Base-by-base conservation (phyloP, 2,113 vertebrate species). In the Scartelaos histophorus region DNA sequence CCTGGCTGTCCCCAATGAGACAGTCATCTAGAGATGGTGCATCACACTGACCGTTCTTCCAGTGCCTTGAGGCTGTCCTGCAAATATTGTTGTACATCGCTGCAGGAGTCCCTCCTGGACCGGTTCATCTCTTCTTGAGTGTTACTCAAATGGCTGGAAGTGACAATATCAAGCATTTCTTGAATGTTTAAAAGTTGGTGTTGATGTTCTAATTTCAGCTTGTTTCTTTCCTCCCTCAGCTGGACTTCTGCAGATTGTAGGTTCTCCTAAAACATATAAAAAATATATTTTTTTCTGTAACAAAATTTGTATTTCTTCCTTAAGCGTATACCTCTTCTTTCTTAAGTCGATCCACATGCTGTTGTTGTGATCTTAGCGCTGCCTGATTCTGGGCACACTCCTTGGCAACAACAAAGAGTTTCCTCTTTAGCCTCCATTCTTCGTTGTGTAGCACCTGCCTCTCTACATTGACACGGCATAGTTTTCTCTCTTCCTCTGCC, bases 301-400 rank as follows among this genome's bases (percentile, higher is more conserved):
- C 17, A 54, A 54, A 54, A 54, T 21, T 21, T 6, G 7, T n/a
- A 19, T 7, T n/a, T 7, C 51, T n/a, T n/a, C 7, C 7, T 24
- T 13, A 6, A 58, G 21, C 1, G 56, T 61, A 17, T 29, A 94
- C 93, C 91, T 94, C 89, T 56, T 88, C 88, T 53, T 91, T 89
- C 0, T 89, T 85, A 0, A 93, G 88, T 80, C 94, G 91, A 73
- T 94, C 94, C 80, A 97, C 90, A 1, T 95, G 95, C 5, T 93
- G 92, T 29, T 89, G 89, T 45, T 92, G 92, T 67, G 86, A 92
- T 71, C 94, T 92, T 84, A 97, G 88, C 72, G 93, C 87, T 60
- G 95, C 93, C 82, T 96, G 95, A 75, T 85, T 95, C 15, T 95
- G 93, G 79, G 96, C 94, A 1, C 95, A 95, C 6, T 96, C 96